phyloP scores from a whole-genome alignment of 1,140 invertebrate genomes.

The Drosophila saltans region DNA sequence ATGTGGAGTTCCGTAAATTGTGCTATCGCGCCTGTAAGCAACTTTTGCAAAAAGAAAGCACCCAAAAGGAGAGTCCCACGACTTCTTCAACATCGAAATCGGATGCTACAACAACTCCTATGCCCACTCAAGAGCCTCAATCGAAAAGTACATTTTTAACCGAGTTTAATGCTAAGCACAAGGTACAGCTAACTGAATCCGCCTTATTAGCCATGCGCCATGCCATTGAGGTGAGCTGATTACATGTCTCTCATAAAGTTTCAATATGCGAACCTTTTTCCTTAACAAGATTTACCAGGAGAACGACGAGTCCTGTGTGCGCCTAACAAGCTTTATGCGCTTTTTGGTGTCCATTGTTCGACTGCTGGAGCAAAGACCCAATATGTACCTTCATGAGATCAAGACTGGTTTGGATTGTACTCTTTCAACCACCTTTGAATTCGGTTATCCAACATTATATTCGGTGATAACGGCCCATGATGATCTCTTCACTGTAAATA shows the following conservation, averaged over 20 bases:
- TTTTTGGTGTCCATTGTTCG: conserved; percentile 68
- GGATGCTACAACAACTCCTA: no score
- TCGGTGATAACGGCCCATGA: conserved; percentile 85
- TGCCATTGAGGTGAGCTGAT: conserved; percentile 65
- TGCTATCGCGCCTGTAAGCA: conserved; percentile 68
- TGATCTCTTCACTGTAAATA: conserved; percentile 83
- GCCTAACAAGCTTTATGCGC: conserved; percentile 64
- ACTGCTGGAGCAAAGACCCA: conserved; percentile 63
- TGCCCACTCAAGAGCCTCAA: not conserved
- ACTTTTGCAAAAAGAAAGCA: conserved; percentile 45
- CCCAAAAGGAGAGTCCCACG: not conserved
- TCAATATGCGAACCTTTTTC: not conserved
- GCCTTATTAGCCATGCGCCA: conserved; percentile 73
- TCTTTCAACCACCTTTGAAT: conserved; percentile 67
- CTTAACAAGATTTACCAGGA: conserved; percentile 51
- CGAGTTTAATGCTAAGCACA: conserved; percentile 62
- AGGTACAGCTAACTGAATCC: conserved; percentile 49
- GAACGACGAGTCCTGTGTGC: conserved; percentile 48
- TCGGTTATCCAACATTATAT: conserved; percentile 83
- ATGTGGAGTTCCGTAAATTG: conserved; percentile 61
- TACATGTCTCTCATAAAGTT: not conserved
- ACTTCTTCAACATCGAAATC: not conserved
- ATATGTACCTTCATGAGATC: conserved; percentile 67
- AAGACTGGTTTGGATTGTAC: conserved; percentile 59
- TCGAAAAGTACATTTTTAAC: conserved; percentile 50